phyloP scores from a whole-genome alignment of 2,888 invertebrate genomes.

The Oasisia sp. region DNA sequence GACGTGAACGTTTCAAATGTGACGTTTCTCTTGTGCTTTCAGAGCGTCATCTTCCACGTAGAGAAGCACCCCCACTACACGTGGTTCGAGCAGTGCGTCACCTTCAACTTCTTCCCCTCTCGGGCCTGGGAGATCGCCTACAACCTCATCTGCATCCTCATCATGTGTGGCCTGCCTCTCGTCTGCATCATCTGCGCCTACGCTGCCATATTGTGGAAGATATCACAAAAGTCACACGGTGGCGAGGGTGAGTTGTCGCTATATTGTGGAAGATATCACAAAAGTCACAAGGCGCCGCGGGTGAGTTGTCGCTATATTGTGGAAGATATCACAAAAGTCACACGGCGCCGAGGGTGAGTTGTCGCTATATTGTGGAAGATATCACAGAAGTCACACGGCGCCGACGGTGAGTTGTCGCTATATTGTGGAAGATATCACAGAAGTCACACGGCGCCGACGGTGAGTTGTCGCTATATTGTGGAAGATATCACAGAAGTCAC shows the following conservation, averaged over 20 bases:
- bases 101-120: slow-evolving; percentile 81
- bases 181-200: slow-evolving; percentile 88
- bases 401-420: too few species aligned
- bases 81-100: slow-evolving; percentile 92
- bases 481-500: too few species aligned
- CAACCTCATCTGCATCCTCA: slow-evolving; percentile 83
- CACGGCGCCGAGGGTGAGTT: too few species aligned
- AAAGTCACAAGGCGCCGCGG: too few species aligned
- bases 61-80: slow-evolving; percentile 83
- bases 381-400: too few species aligned
- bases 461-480: too few species aligned
- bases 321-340: too few species aligned
- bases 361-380: too few species aligned
- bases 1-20: neutral
- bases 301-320: too few species aligned
- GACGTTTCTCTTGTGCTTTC: slow-evolving; percentile 44
- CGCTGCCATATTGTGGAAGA: slow-evolving; percentile 86
- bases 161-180: slow-evolving; percentile 88
- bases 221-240: slow-evolving; percentile 59
- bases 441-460: too few species aligned
- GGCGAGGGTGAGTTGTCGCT: neutral
- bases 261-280: too few species aligned
- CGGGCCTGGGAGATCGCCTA: slow-evolving; percentile 81
- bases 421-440: too few species aligned
- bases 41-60: slow-evolving; percentile 87